phyloP scores from a whole-genome alignment of 2,113 vertebrate species.

The Papio anubis region DNA sequence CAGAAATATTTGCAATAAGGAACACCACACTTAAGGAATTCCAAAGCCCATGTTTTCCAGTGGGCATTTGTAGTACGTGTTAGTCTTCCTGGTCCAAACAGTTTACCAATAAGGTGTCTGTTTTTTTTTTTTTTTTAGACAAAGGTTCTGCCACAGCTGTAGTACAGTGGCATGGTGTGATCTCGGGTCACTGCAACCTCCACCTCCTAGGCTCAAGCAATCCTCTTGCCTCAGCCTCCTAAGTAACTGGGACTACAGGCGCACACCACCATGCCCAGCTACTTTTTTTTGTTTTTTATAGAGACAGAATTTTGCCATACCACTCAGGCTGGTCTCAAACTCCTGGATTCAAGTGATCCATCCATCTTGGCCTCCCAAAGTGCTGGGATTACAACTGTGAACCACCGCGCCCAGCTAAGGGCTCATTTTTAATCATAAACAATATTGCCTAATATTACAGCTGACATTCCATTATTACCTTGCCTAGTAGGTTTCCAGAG shows the following conservation, averaged over 20 bases:
- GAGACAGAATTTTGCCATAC: not conserved
- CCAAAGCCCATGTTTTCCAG: not conserved
- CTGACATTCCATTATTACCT: not conserved
- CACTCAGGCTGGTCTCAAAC: not conserved
- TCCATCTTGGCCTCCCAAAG: not conserved
- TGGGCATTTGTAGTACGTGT: not conserved
- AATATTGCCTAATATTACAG: not conserved
- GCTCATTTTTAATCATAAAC: not conserved
- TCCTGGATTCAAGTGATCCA: not conserved
- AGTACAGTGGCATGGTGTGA: no score
- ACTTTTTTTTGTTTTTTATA: not conserved
- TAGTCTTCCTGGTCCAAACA: not conserved
- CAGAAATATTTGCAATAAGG: not conserved
- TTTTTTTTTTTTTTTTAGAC: not conserved
- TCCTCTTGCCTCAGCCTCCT: not conserved
- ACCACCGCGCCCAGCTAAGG: rapidly evolving
- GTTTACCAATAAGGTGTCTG: not conserved
- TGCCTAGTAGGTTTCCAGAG: not conserved
- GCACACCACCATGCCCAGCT: not conserved
- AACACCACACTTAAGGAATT: not conserved
- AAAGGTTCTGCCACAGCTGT: not conserved
- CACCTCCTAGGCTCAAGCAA: no score
- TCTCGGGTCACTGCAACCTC: no score
- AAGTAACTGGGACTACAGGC: not conserved
- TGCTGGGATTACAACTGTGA: not conserved